Evolutionary conservation across 2,888 invertebrate genomes (phyloP).

Genomic region (Gerris lacustris): DNA sequence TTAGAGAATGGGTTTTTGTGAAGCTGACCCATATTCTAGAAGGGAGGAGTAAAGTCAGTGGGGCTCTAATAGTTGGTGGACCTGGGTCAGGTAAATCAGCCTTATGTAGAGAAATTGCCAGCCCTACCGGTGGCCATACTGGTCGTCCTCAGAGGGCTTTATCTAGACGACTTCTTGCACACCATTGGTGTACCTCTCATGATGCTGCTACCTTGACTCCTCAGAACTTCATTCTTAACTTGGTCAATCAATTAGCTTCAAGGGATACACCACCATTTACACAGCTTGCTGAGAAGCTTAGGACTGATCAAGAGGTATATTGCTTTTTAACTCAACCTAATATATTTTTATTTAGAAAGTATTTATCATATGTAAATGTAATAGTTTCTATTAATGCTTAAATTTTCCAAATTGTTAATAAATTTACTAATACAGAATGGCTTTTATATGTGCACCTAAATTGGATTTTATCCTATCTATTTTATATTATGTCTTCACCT

Average conservation of each 20-base stretch:
- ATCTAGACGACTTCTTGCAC: constrained; percentile 66
- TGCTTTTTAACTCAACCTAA: no score
- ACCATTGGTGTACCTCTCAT: constrained; percentile 78
- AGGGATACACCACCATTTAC: constrained; percentile 30
- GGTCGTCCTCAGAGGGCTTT: constrained; percentile 59
- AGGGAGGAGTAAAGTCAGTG: constrained; percentile 76
- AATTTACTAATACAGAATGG: no score
- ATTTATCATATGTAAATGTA: no score
- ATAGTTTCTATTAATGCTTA: no score
- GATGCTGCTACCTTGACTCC: constrained; percentile 74
- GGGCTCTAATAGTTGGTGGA: constrained; percentile 72
- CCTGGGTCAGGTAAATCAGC: constrained; percentile 93
- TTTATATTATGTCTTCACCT: no score
- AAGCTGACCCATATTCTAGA: constrained; percentile 86
- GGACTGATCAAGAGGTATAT: constrained; percentile 49
- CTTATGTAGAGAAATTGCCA: constrained; percentile 64
- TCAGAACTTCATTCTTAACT: constrained; percentile 68
- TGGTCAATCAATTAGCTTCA: constrained; percentile 67
- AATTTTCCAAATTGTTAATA: no score
- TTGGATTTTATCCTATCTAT: no score
- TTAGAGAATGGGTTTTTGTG: constrained; percentile 91
- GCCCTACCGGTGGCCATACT: constrained; percentile 48
- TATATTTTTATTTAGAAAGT: constrained; percentile 14
- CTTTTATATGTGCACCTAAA: no score
- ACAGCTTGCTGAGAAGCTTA: constrained; percentile 30